Base-by-base conservation (phyloP, 2,888 invertebrate genomes). In the Ctena decussata region DNA sequence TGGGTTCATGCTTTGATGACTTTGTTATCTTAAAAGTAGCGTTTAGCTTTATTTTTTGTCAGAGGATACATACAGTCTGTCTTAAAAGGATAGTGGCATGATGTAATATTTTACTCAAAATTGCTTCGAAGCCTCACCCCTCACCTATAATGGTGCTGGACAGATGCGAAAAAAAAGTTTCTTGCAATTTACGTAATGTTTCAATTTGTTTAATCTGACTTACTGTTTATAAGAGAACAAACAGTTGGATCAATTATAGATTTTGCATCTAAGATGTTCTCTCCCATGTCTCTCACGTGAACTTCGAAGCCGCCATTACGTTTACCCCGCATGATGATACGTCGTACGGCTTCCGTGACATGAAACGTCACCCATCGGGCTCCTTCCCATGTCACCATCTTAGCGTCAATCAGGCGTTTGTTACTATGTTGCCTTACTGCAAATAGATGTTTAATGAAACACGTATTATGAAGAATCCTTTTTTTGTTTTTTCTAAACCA, bases 261-360 rank as follows among this genome's bases (percentile, higher is more conserved):
- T 80, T 86, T 86, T 0, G 89, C 89, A 53, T 89, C 85, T 24
- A 89, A 46, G 41, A 83, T 78, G 32, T 86, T 78, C 70, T 89
- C 89, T 30, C 82, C 83, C 80, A 78, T 84, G 49, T 89, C 85
- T 77, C 81, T 44, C 0, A 89, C 79, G 37, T 85, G 84, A 0
- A 89, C 85, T 35, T 89, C 89, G 65, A 89, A 89, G 11, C 89
- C 89, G n/a, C 89, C 85, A 75, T 89, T 89, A 30, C 86, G 77
- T 39, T 82, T 57, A 8, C 89, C 89, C 2, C 88, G 70, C 32
- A 79, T 75, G 41, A 89, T 60, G 39, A 89, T 81, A 6, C 85
- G 79, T 46, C 72, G 80, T 2, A 89, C 83, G 6, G 89, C 86
- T 6, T 86, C 89, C n/a, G 84, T 89, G 2, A 89, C 86, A 21